phyloP scores from a whole-genome alignment of 2,888 invertebrate genomes.

The Magallana nippona region DNA sequence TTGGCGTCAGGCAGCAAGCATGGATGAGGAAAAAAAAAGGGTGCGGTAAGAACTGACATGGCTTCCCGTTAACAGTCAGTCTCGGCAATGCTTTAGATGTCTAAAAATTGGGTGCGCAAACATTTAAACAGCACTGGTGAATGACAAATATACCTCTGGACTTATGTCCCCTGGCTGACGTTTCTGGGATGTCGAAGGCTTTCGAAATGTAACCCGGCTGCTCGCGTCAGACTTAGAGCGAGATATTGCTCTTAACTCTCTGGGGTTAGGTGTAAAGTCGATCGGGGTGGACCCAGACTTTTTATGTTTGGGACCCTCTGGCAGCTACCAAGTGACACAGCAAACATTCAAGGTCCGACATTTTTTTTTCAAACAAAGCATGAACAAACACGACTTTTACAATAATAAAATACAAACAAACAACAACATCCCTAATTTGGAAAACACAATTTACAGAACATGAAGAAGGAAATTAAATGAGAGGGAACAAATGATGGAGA shows the following conservation, averaged over 20 bases:
- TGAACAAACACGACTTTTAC: not conserved
- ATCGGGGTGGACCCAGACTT: slow-evolving; percentile 48
- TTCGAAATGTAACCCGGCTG: slow-evolving; percentile 22
- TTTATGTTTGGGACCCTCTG: slow-evolving; percentile 48
- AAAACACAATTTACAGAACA: slow-evolving; percentile 10
- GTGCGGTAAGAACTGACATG: slow-evolving; percentile 20
- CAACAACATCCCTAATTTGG: not conserved
- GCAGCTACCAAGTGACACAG: slow-evolving; percentile 41
- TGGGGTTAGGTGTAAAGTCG: slow-evolving; percentile 22
- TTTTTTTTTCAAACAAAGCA: not conserved
- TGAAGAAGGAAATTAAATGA: not conserved
- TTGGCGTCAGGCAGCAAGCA: slow-evolving; percentile 10
- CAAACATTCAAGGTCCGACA: slow-evolving; percentile 26
- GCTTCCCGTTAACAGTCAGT: slow-evolving; percentile 1
- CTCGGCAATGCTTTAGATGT: slow-evolving; percentile 28
- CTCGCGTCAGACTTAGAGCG: slow-evolving; percentile 46
- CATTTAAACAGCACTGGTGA: slow-evolving; percentile 40
- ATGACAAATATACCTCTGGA: slow-evolving; percentile 45
- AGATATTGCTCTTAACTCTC: slow-evolving; percentile 34
- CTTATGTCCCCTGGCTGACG: slow-evolving; percentile 43
- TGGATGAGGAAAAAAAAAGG: not conserved
- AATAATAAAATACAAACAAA: not conserved
- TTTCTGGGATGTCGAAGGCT: slow-evolving; percentile 11
- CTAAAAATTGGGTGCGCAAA: slow-evolving; percentile 29
- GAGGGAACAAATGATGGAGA: not conserved